phyloP scores from a whole-genome alignment of 2,888 invertebrate genomes.

The Lasioglossum lativentre region DNA sequence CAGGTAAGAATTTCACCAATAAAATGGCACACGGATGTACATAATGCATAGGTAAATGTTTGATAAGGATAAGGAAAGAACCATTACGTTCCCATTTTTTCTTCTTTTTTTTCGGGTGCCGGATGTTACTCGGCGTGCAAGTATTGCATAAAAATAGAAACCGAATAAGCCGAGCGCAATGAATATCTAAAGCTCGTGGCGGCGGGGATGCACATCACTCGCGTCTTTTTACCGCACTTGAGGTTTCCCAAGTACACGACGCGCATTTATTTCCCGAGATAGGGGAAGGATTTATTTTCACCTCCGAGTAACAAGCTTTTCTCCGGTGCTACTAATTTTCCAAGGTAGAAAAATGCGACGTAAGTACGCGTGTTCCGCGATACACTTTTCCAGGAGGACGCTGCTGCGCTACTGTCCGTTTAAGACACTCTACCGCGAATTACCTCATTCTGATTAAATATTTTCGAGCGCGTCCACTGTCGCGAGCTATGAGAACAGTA shows the following conservation, averaged over 20 bases:
- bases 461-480: no score
- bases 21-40: not conserved
- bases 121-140: constrained; percentile 9
- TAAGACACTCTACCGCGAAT: not conserved
- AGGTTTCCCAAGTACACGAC: constrained; percentile 33
- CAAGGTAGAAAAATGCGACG: constrained; percentile 25
- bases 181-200: constrained; percentile 42
- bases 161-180: constrained; percentile 58
- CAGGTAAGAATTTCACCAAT: not conserved
- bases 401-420: no score
- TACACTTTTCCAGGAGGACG: not conserved
- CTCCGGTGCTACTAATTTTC: constrained; percentile 37
- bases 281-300: constrained; percentile 42
- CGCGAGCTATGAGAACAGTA: not conserved
- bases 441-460: not conserved
- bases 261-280: constrained; percentile 54
- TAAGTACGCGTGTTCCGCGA: constrained; percentile 5
- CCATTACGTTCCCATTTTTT: not conserved
- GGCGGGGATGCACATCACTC: constrained; percentile 5
- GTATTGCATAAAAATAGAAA: constrained; percentile 45
- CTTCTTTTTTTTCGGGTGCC: no score
- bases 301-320: constrained; percentile 29
- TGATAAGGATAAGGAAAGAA: not conserved
- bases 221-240: constrained; percentile 35
- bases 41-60: not conserved